A percentile compares a stretch with the other conserved stretches of the same genome.
phyloP scores from a whole-genome alignment of 2,113 vertebrate species.

The Athene cunicularia region DNA sequence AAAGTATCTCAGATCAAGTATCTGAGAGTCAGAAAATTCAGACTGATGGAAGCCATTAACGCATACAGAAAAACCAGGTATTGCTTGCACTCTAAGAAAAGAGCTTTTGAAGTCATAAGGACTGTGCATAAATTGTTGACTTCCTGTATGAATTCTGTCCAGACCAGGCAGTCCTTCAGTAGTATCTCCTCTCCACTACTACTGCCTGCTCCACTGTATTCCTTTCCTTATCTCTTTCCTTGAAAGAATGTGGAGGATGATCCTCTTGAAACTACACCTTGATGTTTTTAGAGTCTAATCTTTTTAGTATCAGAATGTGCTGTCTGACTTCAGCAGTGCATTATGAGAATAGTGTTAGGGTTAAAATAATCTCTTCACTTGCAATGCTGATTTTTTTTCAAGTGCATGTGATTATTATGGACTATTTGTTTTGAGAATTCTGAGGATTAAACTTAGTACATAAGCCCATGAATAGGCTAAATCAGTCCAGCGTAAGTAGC shows the following conservation, averaged over 20 bases:
- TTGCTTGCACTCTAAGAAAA: neutral
- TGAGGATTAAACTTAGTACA: slow-evolving; percentile 20
- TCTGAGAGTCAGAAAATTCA: neutral
- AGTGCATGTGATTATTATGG: neutral
- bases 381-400: no score
- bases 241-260: neutral
- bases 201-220: neutral
- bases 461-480: slow-evolving; percentile 37
- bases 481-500: slow-evolving; percentile 12
- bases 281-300: neutral
- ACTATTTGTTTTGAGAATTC: slow-evolving; percentile 38
- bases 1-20: neutral
- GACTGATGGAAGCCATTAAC: neutral
- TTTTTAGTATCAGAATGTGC: neutral
- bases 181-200: neutral
- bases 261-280: neutral
- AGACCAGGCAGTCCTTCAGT: fast-evolving
- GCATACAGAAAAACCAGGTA: neutral
- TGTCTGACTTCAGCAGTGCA: neutral
- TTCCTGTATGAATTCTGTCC: neutral
- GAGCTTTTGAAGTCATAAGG: neutral
- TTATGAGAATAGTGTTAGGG: neutral
- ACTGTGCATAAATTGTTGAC: neutral
- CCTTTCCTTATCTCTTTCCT: neutral
- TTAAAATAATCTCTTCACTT: neutral